Conservation (phyloP, 2,113 vertebrate genomes). For the Aspiorhynchus laticeps region DNA sequence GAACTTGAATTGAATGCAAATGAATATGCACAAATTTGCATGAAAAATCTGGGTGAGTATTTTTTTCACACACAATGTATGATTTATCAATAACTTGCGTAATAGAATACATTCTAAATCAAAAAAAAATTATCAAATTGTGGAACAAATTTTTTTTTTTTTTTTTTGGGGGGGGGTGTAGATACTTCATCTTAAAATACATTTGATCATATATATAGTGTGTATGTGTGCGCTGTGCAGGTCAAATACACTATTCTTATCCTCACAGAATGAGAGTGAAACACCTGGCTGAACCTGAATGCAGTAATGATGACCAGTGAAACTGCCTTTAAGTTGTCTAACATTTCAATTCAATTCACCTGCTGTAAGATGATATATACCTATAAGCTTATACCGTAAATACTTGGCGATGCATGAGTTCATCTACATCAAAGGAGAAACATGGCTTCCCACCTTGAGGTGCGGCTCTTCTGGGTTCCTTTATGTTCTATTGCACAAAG, state of each 20-base stretch:
- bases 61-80: no score
- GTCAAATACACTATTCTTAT: background rate
- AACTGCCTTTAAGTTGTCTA: conserved; percentile 7
- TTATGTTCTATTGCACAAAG: background rate
- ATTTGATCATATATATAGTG: no score
- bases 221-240: no score
- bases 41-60: no score
- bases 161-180: no score
- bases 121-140: no score
- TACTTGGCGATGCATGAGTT: background rate
- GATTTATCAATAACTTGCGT: no score
- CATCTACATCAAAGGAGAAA: conserved; percentile 19
- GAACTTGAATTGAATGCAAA: no score
- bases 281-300: background rate
- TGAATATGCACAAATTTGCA: no score
- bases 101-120: no score
- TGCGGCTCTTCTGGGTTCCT: background rate
- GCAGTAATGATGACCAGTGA: background rate
- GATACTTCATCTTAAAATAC: no score
- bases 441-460: background rate
- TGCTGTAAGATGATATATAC: conserved; percentile 19
- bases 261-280: background rate
- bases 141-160: no score
- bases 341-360: background rate
- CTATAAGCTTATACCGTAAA: background rate